Conservation (phyloP, 2,113 vertebrate species). For the Alligator mississippiensis region DNA sequence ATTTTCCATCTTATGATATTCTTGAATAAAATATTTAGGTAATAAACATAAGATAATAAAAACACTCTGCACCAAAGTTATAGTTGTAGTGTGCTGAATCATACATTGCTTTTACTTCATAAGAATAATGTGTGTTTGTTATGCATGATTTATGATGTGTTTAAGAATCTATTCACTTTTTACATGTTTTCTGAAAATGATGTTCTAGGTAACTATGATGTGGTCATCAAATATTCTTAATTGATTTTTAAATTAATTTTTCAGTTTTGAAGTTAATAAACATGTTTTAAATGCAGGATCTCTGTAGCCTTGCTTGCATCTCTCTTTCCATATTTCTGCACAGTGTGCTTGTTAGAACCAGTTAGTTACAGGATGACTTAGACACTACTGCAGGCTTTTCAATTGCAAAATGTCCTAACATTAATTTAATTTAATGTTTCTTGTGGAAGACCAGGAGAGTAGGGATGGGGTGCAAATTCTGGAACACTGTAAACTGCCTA, state of each 20-base stretch:
- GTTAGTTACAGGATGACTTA: neutral
- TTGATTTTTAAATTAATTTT: neutral
- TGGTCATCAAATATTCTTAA: neutral
- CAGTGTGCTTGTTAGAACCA: neutral
- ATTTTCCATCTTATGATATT: neutral
- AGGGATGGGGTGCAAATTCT: neutral
- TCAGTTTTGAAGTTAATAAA: neutral
- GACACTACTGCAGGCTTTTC: neutral
- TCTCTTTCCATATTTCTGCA: neutral
- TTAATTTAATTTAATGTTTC: neutral
- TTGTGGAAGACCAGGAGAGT: neutral
- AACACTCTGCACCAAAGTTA: neutral
- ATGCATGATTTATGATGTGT: slow-evolving; percentile 37
- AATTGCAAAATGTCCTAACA: neutral
- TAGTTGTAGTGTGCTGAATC: neutral
- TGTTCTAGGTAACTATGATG: neutral
- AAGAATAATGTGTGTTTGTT: slow-evolving; percentile 7
- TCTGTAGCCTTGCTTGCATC: slow-evolving; percentile 18
- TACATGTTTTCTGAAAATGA: slow-evolving; percentile 46
- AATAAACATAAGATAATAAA: slow-evolving; percentile 24
- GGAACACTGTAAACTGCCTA: neutral
- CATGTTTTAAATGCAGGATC: slow-evolving; percentile 9
- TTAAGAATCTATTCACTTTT: slow-evolving; percentile 53
- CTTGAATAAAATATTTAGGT: slow-evolving; percentile 19
- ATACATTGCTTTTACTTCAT: slow-evolving; percentile 13